Conservation (phyloP, 2,888 invertebrate species). For the Bedellia somnulentella region DNA sequence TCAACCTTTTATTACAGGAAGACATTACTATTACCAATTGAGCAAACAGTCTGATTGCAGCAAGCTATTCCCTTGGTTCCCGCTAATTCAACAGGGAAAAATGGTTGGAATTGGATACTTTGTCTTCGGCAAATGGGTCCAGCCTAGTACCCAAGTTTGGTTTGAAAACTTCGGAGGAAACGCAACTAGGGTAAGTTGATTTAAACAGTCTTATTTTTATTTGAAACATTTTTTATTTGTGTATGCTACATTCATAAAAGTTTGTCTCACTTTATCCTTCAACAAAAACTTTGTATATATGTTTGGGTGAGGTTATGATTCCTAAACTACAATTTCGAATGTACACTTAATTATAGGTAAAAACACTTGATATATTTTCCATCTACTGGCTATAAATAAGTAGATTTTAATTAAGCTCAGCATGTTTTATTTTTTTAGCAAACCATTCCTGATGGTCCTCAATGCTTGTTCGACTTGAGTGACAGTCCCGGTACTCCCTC, state of each 20-base stretch:
- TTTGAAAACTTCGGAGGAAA: not conserved
- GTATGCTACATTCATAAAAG: too few species aligned
- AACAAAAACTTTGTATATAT: too few species aligned
- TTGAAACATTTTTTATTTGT: too few species aligned
- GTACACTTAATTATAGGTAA: too few species aligned
- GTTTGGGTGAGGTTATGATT: too few species aligned
- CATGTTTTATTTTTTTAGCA: slow-evolving; percentile 10
- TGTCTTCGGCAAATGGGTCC: slow-evolving; percentile 1
- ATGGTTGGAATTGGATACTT: slow-evolving; percentile 2
- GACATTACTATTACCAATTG: slow-evolving; percentile 16
- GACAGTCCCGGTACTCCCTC: slow-evolving; percentile 9
- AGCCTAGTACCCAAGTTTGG: not conserved
- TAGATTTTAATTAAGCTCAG: too few species aligned
- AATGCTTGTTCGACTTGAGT: slow-evolving; percentile 11
- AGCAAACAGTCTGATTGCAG: slow-evolving; percentile 9
- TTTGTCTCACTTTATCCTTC: too few species aligned
- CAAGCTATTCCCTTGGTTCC: slow-evolving; percentile 5
- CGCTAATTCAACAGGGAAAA: not conserved
- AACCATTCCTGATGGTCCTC: slow-evolving; percentile 11
- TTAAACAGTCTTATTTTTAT: too few species aligned
- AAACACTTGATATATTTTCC: too few species aligned
- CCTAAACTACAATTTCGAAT: too few species aligned
- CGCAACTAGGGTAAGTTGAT: slow-evolving; percentile 1
- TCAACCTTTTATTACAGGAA: too few species aligned
- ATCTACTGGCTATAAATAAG: too few species aligned